Evolutionary conservation across 2,113 vertebrate species (phyloP).

Genomic region (Mirounga angustirostris): DNA sequence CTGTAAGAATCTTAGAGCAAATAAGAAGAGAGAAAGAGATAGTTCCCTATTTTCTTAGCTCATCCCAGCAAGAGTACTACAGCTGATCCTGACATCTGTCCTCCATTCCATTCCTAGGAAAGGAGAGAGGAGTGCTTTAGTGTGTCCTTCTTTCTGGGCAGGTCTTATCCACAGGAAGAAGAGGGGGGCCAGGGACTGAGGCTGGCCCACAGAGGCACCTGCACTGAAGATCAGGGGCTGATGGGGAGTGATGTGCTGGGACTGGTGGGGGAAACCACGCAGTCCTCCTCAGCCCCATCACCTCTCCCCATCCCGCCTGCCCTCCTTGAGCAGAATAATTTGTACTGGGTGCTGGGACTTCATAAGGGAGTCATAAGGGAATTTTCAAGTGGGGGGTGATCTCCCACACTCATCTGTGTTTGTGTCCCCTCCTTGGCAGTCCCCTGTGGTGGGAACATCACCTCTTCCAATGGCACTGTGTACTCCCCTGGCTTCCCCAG

Average conservation of each 20-base stretch:
- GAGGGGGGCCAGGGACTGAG: not conserved
- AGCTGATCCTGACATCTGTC: not conserved
- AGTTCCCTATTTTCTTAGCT: not conserved
- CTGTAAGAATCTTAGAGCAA: not conserved
- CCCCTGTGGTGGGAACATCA: conserved; percentile 96
- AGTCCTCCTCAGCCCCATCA: not conserved
- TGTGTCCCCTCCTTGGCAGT: conserved; percentile 87
- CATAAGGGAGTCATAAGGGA: not conserved
- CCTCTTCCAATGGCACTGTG: conserved; percentile 95
- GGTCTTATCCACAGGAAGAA: not conserved
- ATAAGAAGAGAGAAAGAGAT: not conserved
- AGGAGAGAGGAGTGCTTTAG: too few species aligned
- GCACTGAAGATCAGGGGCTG: not conserved
- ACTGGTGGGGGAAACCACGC: not conserved
- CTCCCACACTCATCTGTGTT: conserved; percentile 39
- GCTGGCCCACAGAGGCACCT: not conserved
- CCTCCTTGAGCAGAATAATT: not conserved
- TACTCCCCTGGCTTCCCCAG: conserved; percentile 98
- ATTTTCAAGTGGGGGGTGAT: not conserved
- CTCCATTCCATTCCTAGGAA: not conserved
- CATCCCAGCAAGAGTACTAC: not conserved
- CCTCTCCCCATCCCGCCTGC: not conserved
- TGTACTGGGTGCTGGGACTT: not conserved
- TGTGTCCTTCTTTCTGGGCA: not conserved
- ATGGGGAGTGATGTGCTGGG: fast-evolving